Evolutionary conservation across 2,888 invertebrate species (phyloP).

Genomic region (Agonopterix arenella): DNA sequence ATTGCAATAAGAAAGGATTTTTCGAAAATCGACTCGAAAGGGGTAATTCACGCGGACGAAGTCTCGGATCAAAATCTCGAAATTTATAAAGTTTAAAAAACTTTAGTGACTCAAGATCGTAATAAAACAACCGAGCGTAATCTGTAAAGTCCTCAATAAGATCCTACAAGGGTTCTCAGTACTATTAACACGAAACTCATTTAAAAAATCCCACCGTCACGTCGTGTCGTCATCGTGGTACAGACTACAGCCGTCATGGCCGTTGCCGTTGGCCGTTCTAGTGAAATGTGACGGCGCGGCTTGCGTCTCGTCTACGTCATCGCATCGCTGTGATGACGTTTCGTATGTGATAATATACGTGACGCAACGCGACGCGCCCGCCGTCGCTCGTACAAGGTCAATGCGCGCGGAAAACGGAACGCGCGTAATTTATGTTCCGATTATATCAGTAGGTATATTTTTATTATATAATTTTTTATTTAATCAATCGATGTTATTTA

Average conservation of each 20-base stretch:
- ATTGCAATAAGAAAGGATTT: too few species aligned
- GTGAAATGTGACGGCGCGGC: not conserved
- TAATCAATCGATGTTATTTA: not conserved
- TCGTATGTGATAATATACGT: conserved; percentile 4
- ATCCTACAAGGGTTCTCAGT: not conserved
- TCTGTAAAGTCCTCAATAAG: not conserved
- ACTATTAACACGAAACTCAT: not conserved
- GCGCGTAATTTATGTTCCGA: conserved; percentile 33
- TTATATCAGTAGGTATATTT: conserved; percentile 24
- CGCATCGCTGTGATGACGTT: conserved; percentile 18
- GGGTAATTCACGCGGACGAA: too few species aligned
- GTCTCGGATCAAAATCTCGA: too few species aligned
- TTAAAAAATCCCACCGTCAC: not conserved
- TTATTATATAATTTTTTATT: conserved; percentile 32
- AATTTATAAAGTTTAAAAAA: too few species aligned
- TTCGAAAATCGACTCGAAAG: too few species aligned
- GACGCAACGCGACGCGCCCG: conserved; percentile 18
- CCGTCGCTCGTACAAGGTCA: conserved; percentile 40
- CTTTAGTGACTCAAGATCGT: too few species aligned
- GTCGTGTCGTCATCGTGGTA: conserved; percentile 10
- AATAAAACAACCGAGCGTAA: too few species aligned
- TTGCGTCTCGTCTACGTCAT: not conserved
- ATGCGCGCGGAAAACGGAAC: conserved; percentile 27
- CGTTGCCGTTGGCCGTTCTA: too few species aligned
- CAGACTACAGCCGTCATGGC: conserved; percentile 21